phyloP scores from a whole-genome alignment of 30 jellyfish, hydroid and myxozoan genomes.

The Nemopilema nomurai region DNA sequence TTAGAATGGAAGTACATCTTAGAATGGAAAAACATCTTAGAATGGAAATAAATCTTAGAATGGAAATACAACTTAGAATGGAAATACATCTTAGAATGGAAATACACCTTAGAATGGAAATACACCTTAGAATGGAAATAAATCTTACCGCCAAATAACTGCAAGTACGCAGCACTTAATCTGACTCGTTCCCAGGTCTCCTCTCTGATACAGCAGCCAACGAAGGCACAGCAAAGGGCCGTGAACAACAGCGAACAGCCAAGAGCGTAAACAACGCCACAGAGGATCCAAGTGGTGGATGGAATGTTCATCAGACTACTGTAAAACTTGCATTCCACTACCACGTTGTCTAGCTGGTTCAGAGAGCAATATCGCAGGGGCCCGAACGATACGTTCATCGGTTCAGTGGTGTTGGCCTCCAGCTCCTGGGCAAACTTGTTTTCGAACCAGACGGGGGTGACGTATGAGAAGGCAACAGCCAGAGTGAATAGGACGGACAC shows the following conservation, averaged over 20 bases:
- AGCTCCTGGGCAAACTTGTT: slow-evolving; percentile 40
- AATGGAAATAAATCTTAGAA: no score
- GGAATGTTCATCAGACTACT: slow-evolving; percentile 72
- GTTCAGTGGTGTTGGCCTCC: slow-evolving; percentile 24
- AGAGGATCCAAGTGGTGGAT: slow-evolving; percentile 81
- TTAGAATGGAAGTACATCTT: no score
- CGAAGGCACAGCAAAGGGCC: slow-evolving; percentile 58
- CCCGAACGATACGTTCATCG: slow-evolving; percentile 66
- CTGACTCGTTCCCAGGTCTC: slow-evolving; percentile 79
- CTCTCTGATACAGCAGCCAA: slow-evolving; percentile 70
- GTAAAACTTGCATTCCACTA: slow-evolving; percentile 72
- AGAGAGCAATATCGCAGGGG: slow-evolving; percentile 75
- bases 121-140: no score
- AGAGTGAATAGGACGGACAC: slow-evolving; percentile 66
- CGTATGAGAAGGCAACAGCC: slow-evolving; percentile 62
- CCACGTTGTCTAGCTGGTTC: slow-evolving; percentile 48
- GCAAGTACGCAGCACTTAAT: slow-evolving; percentile 81
- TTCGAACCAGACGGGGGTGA: slow-evolving; percentile 92
- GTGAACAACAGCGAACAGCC: slow-evolving; percentile 68
- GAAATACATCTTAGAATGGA: no score
- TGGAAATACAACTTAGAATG: no score
- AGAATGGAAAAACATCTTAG: no score
- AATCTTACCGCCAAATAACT: slow-evolving; percentile 80
- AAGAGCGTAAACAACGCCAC: slow-evolving; percentile 73
- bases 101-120: no score